Conservation (phyloP, 2,888 invertebrate species). For the Philhelius pedissequus region DNA sequence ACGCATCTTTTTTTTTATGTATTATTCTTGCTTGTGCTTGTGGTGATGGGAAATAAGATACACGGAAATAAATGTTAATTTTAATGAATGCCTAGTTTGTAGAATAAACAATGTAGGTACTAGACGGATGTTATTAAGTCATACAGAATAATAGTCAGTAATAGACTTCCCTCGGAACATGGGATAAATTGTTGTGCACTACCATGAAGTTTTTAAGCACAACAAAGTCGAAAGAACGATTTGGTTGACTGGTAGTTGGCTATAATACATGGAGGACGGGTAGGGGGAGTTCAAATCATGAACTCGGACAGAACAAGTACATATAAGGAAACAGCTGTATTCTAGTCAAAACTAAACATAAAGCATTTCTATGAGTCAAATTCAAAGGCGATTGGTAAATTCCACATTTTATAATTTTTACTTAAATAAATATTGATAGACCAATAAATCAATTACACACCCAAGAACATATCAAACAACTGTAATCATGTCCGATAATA, state of each 20-base stretch:
- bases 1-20: background rate
- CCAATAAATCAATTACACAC: background rate
- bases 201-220: background rate
- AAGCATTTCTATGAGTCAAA: too few species aligned
- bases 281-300: too few species aligned
- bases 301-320: too few species aligned
- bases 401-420: background rate
- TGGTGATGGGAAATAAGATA: slow-evolving; percentile 6
- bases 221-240: background rate
- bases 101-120: slow-evolving; percentile 9
- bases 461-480: background rate
- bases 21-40: background rate
- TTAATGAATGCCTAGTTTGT: slow-evolving; percentile 3
- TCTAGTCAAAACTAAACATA: too few species aligned
- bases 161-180: background rate
- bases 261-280: too few species aligned
- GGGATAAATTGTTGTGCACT: background rate
- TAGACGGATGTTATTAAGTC: background rate
- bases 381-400: too few species aligned
- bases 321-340: too few species aligned
- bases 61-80: slow-evolving; percentile 37
- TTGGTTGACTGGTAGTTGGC: too few species aligned
- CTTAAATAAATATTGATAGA: background rate
- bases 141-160: background rate
- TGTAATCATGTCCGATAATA: slow-evolving; percentile 19